Conservation (phyloP, 2,797 vertebrate genomes). For the Crax fasciolata region DNA sequence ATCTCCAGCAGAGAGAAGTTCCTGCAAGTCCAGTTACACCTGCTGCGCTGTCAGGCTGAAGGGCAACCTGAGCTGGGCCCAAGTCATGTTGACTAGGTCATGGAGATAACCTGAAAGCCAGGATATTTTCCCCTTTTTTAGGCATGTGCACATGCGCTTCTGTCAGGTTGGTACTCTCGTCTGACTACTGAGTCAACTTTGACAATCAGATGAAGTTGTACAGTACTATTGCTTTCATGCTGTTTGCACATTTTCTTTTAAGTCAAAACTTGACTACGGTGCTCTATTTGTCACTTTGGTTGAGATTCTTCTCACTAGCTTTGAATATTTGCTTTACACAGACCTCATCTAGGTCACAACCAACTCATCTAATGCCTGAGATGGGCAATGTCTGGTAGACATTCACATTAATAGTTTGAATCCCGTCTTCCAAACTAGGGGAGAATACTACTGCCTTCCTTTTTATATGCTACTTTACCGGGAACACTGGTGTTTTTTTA, state of each 20-base stretch:
- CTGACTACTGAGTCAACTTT: not conserved
- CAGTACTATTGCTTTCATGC: not conserved
- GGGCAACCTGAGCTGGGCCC: not conserved
- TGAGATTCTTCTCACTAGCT: not conserved
- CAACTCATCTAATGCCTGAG: not conserved
- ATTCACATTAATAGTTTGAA: not conserved
- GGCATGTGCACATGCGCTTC: accelerated
- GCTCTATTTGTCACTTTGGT: not conserved
- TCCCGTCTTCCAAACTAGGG: not conserved
- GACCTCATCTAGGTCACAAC: not conserved
- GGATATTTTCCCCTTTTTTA: not conserved
- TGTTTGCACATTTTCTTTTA: not conserved
- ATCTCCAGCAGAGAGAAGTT: not conserved
- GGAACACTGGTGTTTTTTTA: not conserved
- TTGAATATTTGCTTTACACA: not conserved
- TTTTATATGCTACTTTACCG: not conserved
- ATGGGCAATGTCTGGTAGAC: not conserved
- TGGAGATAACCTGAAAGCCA: not conserved
- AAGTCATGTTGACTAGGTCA: not conserved
- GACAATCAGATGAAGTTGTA: not conserved
- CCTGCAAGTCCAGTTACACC: not conserved
- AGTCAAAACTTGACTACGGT: not conserved
- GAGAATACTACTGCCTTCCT: not conserved
- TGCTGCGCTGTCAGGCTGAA: not conserved
- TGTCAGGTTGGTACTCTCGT: not conserved